Evolutionary conservation across 2,888 invertebrate genomes (phyloP), one percentile per base, ranked within the genome.

Genomic region (Gerosis bhagava): DNA sequence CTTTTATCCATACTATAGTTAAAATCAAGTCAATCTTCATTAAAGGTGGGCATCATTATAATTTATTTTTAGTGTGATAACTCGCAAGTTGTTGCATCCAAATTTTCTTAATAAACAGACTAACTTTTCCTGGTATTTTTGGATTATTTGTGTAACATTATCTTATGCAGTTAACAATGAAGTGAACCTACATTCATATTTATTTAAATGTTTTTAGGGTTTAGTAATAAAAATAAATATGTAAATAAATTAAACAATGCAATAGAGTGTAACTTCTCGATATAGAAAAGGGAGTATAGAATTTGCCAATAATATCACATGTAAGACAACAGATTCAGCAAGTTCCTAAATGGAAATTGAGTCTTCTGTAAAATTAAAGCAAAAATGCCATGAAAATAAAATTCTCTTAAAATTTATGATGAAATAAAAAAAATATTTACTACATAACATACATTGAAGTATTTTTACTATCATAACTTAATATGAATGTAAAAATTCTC

Each of bases 51-150:
- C 78, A 77, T 82, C 73, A 67, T 75, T 82, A 77, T 83, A 81
- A 86, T 83, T 87, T 87, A 83, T 84, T 84, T 77, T 83, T 74
- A 78, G 72, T 82, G 82, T 84, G 68, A 84, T 84, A 81, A 83
- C 83, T 81, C 61, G 21, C 71, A 78, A 81, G 83, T 83, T 83
- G 82, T 84, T 86, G 77, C 84, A 82, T 78, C 74, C 70, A 81
- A 71, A 76, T 75, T 83, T 84, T 78, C 74, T 77, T 78, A 83
- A 87, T 86, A 86, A 87, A 86, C 80, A 83, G 72, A 84, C 83
- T 84, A 84, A 86, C 80, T 83, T 71, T 82, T 78, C 81, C 80
- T 83, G 77, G 65, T 81, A 67, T 74, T 79, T 73, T 74, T 63
- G 60, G 54, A 60, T 65, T 66, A 57, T 59, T 60, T 55, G 49